Evolutionary conservation across 2,797 vertebrate species (phyloP), one percentile per base, ranked within the genome.

Genomic region (Pelodytes ibericus): DNA sequence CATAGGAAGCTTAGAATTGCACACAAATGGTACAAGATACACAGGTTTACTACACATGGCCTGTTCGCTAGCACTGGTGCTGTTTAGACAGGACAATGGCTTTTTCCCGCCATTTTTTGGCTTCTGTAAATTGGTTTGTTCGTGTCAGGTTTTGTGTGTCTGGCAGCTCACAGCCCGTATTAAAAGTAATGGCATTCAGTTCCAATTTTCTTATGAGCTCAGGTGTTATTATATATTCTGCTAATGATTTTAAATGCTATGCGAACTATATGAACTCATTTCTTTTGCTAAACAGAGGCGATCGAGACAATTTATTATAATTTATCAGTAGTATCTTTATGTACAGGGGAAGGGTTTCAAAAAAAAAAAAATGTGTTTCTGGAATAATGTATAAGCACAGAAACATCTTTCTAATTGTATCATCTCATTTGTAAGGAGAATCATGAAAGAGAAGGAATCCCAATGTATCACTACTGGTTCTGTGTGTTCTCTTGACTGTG

Each of bases 141-240:
- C 75, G 82, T 82, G 86, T 88, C 86, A 81, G 74, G n/a, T n/a
- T n/a, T 84, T 88, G 88, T 80, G 81, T 4, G 64, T 87, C 86
- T 80, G 86, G 88, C 86, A 85, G 80, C 82, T 86, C 69, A 71
- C 69, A 79, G 85, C 87, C 84, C 81, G 72, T 63, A 74, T 89
- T 82, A 81, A 79, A 82, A 80, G 87, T 65, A 76, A 83, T 81
- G 83, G 83, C 83, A 77, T 90, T 88, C 84, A 86, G 83, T 89
- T 90, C 79, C 83, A 84, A 22, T 53, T 2, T 89, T 82, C 89
- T 86, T 76, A 83, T 88, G 89, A 91, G 90, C 91, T 93, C 92
- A 93, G 91, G 91, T 93, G 91, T 90, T 90, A 89, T 89, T 83
- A 88, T 89, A 86, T 90, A 84, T 89, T 89, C 85, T 90, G 89